Percentiles rank a stretch among this genome's conserved stretches.
Conservation (phyloP, 30 jellyfish, hydroid and myxozoan genomes). For the Mastigias papua region DNA sequence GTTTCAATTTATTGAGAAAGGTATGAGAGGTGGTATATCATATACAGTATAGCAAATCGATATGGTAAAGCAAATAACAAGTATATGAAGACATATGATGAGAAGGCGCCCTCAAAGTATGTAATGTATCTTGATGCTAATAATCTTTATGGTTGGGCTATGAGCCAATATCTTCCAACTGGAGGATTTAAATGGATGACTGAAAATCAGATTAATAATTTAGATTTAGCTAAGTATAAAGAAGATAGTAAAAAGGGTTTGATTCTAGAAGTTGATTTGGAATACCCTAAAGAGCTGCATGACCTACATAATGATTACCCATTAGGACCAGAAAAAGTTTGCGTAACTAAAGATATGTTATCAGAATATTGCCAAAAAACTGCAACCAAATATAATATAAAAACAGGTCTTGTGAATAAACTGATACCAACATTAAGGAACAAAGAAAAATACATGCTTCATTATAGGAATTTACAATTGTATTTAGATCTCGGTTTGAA, state of each 20-base stretch:
- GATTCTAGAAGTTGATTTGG: constrained; percentile 73
- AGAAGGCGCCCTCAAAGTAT: constrained; percentile 23
- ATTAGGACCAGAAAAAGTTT: constrained; percentile 70
- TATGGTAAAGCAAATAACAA: constrained; percentile 59
- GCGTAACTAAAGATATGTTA: constrained; percentile 47
- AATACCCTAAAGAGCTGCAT: constrained; percentile 72
- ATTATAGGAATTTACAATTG: constrained; percentile 52
- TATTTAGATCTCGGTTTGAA: constrained; percentile 47
- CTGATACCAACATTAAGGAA: constrained; percentile 58
- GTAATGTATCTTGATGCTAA: constrained; percentile 81
- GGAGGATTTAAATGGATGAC: constrained; percentile 69
- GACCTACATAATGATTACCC: constrained; percentile 80
- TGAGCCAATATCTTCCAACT: constrained; percentile 76
- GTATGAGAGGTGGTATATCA: constrained; percentile 65
- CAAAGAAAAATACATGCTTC: constrained; percentile 68
- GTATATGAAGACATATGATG: constrained; percentile 12
- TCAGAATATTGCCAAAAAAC: constrained; percentile 8
- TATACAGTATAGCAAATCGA: constrained; percentile 45
- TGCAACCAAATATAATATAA: constrained; percentile 21
- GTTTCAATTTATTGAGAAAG: constrained; percentile 50
- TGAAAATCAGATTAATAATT: constrained; percentile 32
- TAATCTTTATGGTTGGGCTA: constrained; percentile 85
- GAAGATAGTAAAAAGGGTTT: constrained; percentile 36
- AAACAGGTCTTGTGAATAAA: constrained; percentile 33
- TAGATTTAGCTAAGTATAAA: neutral